phyloP scores from a whole-genome alignment of 2,888 invertebrate species.

The Lepidochrysops patricia region DNA sequence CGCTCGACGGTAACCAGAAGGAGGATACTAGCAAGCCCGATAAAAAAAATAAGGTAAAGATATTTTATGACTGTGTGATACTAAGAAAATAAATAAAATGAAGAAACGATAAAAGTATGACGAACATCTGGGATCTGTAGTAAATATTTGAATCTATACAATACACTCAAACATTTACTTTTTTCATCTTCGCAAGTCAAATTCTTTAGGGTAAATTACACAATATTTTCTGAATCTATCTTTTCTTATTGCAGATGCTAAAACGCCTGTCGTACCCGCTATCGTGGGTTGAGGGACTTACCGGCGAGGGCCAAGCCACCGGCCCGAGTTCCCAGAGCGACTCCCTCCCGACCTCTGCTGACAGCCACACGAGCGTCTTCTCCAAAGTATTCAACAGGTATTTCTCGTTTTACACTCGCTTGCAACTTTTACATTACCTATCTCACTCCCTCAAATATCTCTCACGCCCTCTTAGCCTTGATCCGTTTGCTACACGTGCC shows the following conservation, averaged over 20 bases:
- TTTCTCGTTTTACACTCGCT: background rate
- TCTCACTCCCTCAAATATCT: background rate
- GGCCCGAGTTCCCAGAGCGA: slow-evolving; percentile 66
- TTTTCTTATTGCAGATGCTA: slow-evolving; percentile 80
- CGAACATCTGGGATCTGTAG: too few relatives aligned
- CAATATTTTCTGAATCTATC: too few relatives aligned
- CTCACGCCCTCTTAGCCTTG: background rate
- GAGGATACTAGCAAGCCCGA: slow-evolving; percentile 75
- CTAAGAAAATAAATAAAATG: too few relatives aligned
- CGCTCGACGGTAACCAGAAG: slow-evolving; percentile 56
- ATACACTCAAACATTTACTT: too few relatives aligned
- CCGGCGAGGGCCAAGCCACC: slow-evolving; percentile 79
- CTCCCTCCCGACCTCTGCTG: slow-evolving; percentile 75
- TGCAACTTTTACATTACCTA: background rate
- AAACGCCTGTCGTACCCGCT: slow-evolving; percentile 93
- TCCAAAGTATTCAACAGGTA: slow-evolving; percentile 95
- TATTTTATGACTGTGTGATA: background rate
- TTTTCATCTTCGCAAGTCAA: too few relatives aligned
- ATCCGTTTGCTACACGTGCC: slow-evolving; percentile 5
- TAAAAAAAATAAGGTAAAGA: slow-evolving; percentile 83
- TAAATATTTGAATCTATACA: too few relatives aligned
- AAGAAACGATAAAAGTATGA: too few relatives aligned
- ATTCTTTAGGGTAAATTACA: too few relatives aligned
- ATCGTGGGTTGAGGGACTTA: slow-evolving; percentile 92
- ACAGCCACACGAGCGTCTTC: slow-evolving; percentile 81